Conservation (phyloP, 2,797 vertebrate species). For the Hyperoplus immaculatus region DNA sequence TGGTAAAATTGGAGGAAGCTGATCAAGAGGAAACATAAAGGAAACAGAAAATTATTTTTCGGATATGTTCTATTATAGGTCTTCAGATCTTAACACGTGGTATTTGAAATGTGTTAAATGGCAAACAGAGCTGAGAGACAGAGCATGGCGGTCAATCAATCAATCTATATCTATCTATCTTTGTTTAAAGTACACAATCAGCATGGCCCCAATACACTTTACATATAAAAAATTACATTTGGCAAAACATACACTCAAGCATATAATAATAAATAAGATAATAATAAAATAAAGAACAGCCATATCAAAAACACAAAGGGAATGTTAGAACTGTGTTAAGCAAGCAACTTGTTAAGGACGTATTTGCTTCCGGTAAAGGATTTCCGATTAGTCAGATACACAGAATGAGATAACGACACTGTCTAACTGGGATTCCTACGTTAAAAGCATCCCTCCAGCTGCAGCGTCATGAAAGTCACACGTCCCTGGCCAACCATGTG, state of each 20-base stretch:
- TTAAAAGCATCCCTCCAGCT: slow-evolving; percentile 22
- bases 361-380: slow-evolving; percentile 31
- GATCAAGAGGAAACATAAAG: not conserved
- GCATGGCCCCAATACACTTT: too few species aligned
- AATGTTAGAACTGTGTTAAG: not conserved
- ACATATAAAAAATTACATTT: too few species aligned
- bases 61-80: not conserved
- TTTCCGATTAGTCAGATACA: slow-evolving; percentile 62
- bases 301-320: too few species aligned
- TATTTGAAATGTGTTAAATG: slow-evolving; percentile 19
- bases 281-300: too few species aligned
- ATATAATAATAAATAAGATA: too few species aligned
- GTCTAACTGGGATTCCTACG: slow-evolving; percentile 11
- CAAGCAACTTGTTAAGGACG: not conserved
- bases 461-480: slow-evolving; percentile 52
- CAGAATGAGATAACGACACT: slow-evolving; percentile 14
- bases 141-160: not conserved
- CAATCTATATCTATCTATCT: too few species aligned
- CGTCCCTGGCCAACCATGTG: slow-evolving; percentile 30
- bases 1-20: not conserved
- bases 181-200: too few species aligned
- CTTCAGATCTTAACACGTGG: slow-evolving; percentile 5
- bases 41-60: not conserved
- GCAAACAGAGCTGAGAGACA: slow-evolving; percentile 5
- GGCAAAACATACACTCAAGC: too few species aligned